Conservation (phyloP, 2,797 vertebrate species). For the Periparus ater region DNA sequence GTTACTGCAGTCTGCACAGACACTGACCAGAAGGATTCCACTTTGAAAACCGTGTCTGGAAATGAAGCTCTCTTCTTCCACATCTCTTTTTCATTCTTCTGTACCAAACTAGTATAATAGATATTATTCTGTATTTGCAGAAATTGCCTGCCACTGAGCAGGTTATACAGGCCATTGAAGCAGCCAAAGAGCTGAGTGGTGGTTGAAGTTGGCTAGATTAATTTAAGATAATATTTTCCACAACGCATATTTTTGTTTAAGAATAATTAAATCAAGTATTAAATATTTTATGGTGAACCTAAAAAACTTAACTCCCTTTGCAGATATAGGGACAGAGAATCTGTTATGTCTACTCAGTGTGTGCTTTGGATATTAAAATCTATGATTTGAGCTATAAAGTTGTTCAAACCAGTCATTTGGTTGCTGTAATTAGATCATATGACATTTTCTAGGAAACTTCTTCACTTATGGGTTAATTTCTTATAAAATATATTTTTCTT, state of each 20-base stretch:
- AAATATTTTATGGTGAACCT: background rate
- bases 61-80: background rate
- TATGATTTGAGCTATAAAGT: background rate
- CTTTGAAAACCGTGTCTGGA: background rate
- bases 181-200: background rate
- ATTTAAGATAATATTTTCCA: background rate
- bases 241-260: background rate
- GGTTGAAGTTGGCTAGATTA: background rate
- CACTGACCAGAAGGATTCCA: background rate
- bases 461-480: background rate
- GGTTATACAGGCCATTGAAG: background rate
- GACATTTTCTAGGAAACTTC: background rate
- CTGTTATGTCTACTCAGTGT: background rate
- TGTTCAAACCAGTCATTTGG: background rate
- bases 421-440: background rate
- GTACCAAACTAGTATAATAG: background rate
- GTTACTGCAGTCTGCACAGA: background rate
- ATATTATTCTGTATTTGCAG: background rate
- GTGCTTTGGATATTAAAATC: background rate
- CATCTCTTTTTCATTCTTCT: background rate
- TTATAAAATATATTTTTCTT: background rate
- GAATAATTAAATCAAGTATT: background rate
- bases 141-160: background rate
- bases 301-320: background rate
- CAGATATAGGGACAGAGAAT: background rate